Percentiles rank a stretch among this genome's conserved stretches.
These are phyloP conservation scores for Odobenus rosmarus DNA, from an alignment of 2,113 vertebrate genomes.

Conservation along the genomic window DNA sequence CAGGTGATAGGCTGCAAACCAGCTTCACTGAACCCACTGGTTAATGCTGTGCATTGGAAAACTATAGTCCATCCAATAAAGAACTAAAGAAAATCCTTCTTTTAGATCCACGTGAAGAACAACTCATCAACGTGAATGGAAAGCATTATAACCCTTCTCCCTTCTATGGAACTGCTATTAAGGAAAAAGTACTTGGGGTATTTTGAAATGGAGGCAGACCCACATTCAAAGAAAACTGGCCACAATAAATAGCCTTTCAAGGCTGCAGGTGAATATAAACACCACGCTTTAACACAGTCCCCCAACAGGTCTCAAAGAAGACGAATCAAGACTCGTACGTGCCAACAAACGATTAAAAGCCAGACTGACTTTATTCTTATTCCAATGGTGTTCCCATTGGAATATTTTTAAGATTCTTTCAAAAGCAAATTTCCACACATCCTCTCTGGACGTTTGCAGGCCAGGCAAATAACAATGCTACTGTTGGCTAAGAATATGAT, in stretches of 20 bases:
- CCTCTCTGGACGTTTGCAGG: neutral
- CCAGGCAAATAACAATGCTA: neutral
- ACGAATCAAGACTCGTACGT: neutral
- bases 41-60: neutral
- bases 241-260: neutral
- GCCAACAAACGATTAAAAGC: neutral
- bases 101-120: neutral
- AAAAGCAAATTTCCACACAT: conserved; percentile 39
- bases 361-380: neutral
- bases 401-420: neutral
- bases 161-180: neutral
- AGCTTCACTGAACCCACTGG: neutral
- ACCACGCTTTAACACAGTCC: neutral
- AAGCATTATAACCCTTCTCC: neutral
- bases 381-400: neutral
- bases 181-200: neutral
- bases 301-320: neutral
- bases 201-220: neutral
- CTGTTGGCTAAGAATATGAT: conserved; percentile 43
- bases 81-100: neutral
- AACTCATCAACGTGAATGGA: neutral
- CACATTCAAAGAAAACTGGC: neutral
- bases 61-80: neutral
- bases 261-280: neutral
- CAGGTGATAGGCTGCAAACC: neutral